phyloP scores from a whole-genome alignment of 2,113 vertebrate genomes.

The Psittacula cyanocephala region DNA sequence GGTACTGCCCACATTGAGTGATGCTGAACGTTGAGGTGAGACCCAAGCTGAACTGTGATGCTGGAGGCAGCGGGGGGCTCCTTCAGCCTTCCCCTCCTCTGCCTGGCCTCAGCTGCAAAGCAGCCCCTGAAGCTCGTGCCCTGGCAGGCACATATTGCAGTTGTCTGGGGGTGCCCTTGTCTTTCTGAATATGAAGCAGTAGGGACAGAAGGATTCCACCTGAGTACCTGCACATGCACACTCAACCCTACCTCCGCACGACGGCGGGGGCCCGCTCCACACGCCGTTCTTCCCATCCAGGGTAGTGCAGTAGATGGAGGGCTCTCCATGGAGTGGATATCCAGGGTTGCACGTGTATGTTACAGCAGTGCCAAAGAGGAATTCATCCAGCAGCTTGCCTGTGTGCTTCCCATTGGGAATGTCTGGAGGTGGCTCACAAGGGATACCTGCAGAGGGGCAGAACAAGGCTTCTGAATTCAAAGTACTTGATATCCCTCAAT shows the following conservation, averaged over 20 bases:
- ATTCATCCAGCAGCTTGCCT: not conserved
- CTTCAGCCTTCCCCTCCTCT: not conserved
- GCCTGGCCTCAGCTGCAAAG: not conserved
- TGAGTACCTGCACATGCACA: rapidly evolving
- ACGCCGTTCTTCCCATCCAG: slow-evolving; percentile 35
- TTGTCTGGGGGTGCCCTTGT: not conserved
- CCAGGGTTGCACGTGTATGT: slow-evolving; percentile 35
- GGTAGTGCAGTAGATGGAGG: slow-evolving; percentile 65
- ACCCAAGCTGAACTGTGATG: not conserved
- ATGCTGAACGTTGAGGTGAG: not conserved
- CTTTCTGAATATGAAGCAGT: rapidly evolving
- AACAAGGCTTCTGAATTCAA: not conserved
- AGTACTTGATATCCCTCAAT: rapidly evolving
- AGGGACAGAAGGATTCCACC: rapidly evolving
- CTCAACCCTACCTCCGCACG: slow-evolving; percentile 26
- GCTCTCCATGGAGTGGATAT: slow-evolving; percentile 32
- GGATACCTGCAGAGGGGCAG: slow-evolving; percentile 53
- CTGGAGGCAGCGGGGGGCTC: rapidly evolving
- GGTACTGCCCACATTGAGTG: rapidly evolving
- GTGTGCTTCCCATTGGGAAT: slow-evolving; percentile 55
- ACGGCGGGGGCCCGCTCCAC: slow-evolving; percentile 49
- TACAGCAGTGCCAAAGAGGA: slow-evolving; percentile 42
- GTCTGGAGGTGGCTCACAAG: slow-evolving; percentile 42
- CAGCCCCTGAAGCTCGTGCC: not conserved
- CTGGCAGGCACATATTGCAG: not conserved